phyloP scores from a whole-genome alignment of 1,140 invertebrate species.

The Drosophila bipectinata region DNA sequence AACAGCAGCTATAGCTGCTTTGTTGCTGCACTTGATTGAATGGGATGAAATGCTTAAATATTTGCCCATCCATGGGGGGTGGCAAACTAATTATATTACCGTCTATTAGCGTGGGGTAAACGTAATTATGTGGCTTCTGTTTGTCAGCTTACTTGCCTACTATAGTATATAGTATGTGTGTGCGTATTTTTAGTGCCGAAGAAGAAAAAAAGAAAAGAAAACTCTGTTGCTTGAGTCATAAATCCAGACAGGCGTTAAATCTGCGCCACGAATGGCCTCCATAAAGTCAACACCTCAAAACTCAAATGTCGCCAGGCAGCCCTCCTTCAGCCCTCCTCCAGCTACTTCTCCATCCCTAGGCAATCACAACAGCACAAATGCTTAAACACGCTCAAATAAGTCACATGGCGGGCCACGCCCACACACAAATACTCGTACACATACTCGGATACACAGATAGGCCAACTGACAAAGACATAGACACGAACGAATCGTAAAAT shows the following conservation, averaged over 20 bases:
- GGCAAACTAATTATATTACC: constrained; percentile 35
- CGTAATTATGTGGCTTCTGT: constrained; percentile 29
- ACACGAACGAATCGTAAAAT: constrained; percentile 65
- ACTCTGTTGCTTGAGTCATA: constrained; percentile 51
- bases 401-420: constrained; percentile 75
- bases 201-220: not conserved
- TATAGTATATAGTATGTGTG: not conserved
- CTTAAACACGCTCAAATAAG: constrained; percentile 69
- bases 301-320: constrained; percentile 41
- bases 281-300: constrained; percentile 64
- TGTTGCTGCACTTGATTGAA: constrained; percentile 51
- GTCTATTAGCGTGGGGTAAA: constrained; percentile 9
- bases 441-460: constrained; percentile 6
- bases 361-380: constrained; percentile 67
- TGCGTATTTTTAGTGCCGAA: not conserved
- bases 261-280: constrained; percentile 52
- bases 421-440: constrained; percentile 52
- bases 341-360: constrained; percentile 19
- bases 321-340: not conserved
- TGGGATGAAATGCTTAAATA: constrained; percentile 23
- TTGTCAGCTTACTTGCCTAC: not conserved
- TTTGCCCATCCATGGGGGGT: constrained; percentile 14
- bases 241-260: constrained; percentile 56
- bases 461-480: constrained; percentile 35
- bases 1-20: constrained; percentile 24